Base-by-base conservation (phyloP, 1,140 invertebrate species). In the Pseudoatta argentina region DNA sequence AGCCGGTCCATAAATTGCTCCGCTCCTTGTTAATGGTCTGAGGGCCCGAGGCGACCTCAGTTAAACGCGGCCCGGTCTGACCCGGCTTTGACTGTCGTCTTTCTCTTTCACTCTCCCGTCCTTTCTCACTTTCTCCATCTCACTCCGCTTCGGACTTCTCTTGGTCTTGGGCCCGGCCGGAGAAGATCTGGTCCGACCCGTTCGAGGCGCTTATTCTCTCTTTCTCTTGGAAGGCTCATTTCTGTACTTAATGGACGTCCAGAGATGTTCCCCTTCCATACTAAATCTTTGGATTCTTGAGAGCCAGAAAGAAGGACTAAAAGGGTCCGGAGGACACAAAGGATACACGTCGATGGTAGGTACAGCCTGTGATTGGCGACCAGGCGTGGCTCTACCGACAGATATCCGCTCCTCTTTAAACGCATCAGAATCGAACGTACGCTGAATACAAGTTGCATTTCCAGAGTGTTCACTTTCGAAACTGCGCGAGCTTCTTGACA, bases 21-120 rank as follows among this genome's bases (percentile, higher is more conserved):
- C 93, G 94, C 94, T 95, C 93, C 94, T 95, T 95, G 94, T 95
- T 95, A 95, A 95, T 95, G 94, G 94, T 95, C 94, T 93, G 92
- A 92, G 91, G 92, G 92, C 94, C 94, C 91, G 91, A 88, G 93
- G 93, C 93, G 94, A 95, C 94, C 94, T 95, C 94, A 93, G 88
- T 93, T 94, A 93, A 94, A 94, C 93, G 93, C 92, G 91, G 92
- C 93, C 92, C 89, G 91, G 91, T 92, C 91, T 95, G 93, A 94
- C 92, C 94, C 92, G 89, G 89, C 93, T 93, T 91, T 87, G 87
- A 91, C 88, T 88, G 64, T 44, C 48, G 21, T 66, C n/a, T 73
- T 73, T 77, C 66, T 88, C 69, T 82, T 63, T 87, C 57, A 67
- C 75, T 53, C 88, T 76, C 44, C 69, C 82, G 16, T 72, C n/a